phyloP scores from a whole-genome alignment of 2,797 vertebrate genomes.

The Coendou prehensilis region DNA sequence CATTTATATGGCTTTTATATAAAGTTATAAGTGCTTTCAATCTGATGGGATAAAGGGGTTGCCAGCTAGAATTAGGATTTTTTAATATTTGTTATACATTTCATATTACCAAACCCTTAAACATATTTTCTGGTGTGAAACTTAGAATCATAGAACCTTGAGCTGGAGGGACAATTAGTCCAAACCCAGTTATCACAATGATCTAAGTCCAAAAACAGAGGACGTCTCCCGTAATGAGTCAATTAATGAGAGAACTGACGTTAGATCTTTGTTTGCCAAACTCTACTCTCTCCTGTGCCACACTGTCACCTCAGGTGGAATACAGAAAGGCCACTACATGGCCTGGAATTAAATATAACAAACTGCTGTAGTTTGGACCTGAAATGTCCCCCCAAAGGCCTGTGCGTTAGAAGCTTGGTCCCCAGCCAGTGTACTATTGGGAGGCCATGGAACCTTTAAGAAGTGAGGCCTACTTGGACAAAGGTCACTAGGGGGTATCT shows the following conservation, averaged over 20 bases:
- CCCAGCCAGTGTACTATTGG: background rate
- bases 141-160: background rate
- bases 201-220: constrained; percentile 29
- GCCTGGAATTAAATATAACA: background rate
- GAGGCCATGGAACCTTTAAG: background rate
- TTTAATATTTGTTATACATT: constrained; percentile 25
- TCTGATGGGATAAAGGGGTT: constrained; percentile 51
- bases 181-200: constrained; percentile 1
- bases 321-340: background rate
- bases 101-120: constrained; percentile 43
- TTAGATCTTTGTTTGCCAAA: background rate
- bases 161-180: background rate
- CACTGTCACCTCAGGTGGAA: background rate
- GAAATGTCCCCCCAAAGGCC: background rate
- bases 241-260: background rate
- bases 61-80: constrained; percentile 54
- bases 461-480: background rate
- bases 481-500: background rate
- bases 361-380: background rate
- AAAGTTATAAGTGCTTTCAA: constrained; percentile 58
- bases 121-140: constrained; percentile 13
- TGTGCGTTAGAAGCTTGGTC: background rate
- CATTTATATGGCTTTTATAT: constrained; percentile 49
- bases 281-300: background rate
- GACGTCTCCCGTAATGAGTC: background rate